Percentiles rank a stretch among this genome's conserved stretches.
These are phyloP conservation scores for Adelphocoris suturalis DNA, from an alignment of 2,888 invertebrate genomes.

Conservation along the genomic window DNA sequence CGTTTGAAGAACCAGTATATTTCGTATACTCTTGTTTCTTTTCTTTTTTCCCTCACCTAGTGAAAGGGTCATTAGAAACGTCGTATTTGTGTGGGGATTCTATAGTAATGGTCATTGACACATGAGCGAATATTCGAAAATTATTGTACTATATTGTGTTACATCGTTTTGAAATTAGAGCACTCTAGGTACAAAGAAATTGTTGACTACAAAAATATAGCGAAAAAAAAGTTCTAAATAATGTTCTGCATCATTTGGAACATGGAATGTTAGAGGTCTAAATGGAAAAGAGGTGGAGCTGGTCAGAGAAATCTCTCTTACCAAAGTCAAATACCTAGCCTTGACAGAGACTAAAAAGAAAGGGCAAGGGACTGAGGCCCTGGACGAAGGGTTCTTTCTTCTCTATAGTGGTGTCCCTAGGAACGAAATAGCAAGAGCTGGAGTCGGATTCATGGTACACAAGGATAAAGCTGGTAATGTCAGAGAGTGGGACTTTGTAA, in stretches of 20 bases:
- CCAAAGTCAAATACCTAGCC: not conserved
- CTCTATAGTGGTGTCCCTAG: not conserved
- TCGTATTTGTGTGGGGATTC: no score
- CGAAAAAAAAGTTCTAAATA: not conserved
- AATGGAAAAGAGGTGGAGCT: not conserved
- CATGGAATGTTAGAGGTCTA: not conserved
- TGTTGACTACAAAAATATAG: not conserved
- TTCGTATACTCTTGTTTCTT: no score
- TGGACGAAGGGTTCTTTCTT: not conserved
- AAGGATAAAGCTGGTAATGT: not conserved
- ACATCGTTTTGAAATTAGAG: no score
- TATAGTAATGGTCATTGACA: no score
- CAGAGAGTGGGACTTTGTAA: not conserved
- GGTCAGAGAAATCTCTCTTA: not conserved
- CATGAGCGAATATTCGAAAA: no score
- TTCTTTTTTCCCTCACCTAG: no score
- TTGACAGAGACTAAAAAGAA: not conserved
- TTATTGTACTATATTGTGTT: no score
- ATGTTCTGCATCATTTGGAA: not conserved
- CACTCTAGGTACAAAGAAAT: no score
- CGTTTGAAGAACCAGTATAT: no score
- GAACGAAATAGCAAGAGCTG: not conserved
- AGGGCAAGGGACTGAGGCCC: not conserved
- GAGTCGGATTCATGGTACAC: not conserved
- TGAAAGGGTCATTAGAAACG: no score